Evolutionary conservation across 2,888 invertebrate genomes (phyloP).

Genomic region (Mythimna albipuncta): DNA sequence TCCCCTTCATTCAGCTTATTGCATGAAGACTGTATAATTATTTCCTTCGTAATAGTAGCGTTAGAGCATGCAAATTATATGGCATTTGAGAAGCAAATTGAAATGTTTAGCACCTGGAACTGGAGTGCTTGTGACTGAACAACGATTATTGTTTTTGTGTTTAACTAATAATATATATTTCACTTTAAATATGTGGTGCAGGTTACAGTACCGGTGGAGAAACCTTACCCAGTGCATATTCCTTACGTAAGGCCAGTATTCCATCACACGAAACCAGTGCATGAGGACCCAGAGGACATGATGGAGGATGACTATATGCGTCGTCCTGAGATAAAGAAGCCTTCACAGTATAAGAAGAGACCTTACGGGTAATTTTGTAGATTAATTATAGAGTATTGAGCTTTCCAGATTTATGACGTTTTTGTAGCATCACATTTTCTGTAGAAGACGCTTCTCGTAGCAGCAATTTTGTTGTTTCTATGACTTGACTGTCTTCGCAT

Average conservation of each 20-base stretch:
- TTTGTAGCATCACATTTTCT: not conserved
- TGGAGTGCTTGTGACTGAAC: slow-evolving; percentile 5
- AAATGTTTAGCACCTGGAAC: slow-evolving; percentile 50
- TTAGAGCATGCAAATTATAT: slow-evolving; percentile 50
- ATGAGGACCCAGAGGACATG: slow-evolving; percentile 76
- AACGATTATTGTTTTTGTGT: slow-evolving; percentile 3
- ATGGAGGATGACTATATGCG: slow-evolving; percentile 80
- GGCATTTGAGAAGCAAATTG: slow-evolving; percentile 39
- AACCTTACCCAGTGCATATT: slow-evolving; percentile 94
- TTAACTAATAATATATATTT: slow-evolving; percentile 3
- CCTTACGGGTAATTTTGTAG: slow-evolving; percentile 75
- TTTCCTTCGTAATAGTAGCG: slow-evolving; percentile 48
- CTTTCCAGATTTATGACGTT: not conserved
- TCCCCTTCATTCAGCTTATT: slow-evolving; percentile 35
- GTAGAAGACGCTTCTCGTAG: not conserved
- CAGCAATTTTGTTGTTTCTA: not conserved
- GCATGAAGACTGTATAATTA: slow-evolving; percentile 58
- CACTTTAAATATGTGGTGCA: slow-evolving; percentile 60
- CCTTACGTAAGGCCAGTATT: slow-evolving; percentile 92
- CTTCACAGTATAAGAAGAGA: slow-evolving; percentile 76
- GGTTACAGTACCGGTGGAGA: slow-evolving; percentile 93
- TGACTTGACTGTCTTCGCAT: not conserved
- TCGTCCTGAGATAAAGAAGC: slow-evolving; percentile 79
- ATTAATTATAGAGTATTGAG: not conserved
- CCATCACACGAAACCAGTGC: slow-evolving; percentile 81